A percentile compares a stretch with the other conserved stretches of the same genome.
Conservation (phyloP, 2,113 vertebrate genomes). For the Galemys pyrenaicus region DNA sequence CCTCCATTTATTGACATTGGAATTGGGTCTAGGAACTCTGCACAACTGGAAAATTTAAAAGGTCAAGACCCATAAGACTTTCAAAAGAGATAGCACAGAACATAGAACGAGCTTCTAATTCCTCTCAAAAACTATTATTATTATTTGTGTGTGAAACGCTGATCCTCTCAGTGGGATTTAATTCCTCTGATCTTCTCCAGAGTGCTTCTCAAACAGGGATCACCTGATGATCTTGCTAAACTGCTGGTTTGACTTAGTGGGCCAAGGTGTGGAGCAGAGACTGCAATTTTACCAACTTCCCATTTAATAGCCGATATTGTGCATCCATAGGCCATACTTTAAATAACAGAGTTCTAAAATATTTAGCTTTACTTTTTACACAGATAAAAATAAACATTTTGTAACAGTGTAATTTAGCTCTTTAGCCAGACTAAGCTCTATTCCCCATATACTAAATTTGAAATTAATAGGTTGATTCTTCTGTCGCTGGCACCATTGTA, state of each 20-base stretch:
- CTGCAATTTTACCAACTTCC: neutral
- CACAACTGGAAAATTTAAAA: constrained; percentile 13
- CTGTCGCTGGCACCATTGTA: neutral
- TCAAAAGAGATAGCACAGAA: neutral
- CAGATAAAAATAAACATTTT: neutral
- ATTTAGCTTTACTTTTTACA: neutral
- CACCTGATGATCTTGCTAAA: neutral
- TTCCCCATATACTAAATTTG: neutral
- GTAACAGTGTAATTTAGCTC: neutral
- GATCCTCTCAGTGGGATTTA: neutral
- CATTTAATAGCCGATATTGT: neutral
- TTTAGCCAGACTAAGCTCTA: neutral
- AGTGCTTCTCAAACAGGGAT: neutral
- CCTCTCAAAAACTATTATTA: neutral
- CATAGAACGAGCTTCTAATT: neutral
- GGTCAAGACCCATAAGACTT: neutral
- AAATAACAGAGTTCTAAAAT: neutral
- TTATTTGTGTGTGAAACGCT: neutral
- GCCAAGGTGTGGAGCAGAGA: neutral
- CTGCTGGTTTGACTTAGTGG: neutral
- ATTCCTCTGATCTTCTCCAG: neutral
- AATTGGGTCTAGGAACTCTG: too few relatives aligned
- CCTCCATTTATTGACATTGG: too few relatives aligned
- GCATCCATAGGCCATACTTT: neutral
- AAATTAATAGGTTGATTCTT: neutral